These are phyloP conservation scores for Montipora cactus DNA, from an alignment of 64 coral and sea anemone species.

Conservation along the genomic window DNA sequence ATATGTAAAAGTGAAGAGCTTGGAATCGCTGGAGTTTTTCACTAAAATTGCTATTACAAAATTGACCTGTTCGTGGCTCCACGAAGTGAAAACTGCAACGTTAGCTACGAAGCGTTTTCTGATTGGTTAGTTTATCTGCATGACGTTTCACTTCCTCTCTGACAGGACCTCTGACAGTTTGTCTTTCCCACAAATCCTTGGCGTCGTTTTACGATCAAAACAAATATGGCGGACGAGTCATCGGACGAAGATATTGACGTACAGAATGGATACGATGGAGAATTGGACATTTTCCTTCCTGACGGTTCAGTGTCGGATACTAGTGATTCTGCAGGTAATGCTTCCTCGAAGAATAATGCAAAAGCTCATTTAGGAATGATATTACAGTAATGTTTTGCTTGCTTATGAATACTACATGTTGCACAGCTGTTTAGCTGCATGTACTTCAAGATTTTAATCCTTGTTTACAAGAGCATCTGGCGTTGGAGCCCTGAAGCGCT, in stretches of 20 bases:
- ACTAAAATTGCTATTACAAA: too few species aligned
- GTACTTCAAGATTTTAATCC: too few species aligned
- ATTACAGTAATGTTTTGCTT: neutral
- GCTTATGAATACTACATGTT: neutral
- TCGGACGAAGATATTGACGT: conserved; percentile 70
- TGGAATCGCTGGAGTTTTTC: neutral
- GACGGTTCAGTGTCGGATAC: conserved; percentile 49
- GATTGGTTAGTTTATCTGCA: conserved; percentile 73
- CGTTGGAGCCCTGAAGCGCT: too few species aligned
- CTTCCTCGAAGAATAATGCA: neutral
- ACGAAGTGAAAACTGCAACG: neutral
- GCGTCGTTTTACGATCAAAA: conserved; percentile 59
- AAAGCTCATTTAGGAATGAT: neutral
- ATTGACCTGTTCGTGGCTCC: neutral
- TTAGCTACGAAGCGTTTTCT: conserved; percentile 80
- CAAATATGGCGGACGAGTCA: conserved; percentile 95
- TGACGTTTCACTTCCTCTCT: neutral
- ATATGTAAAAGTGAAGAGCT: neutral
- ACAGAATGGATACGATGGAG: conserved; percentile 87
- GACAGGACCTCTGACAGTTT: neutral
- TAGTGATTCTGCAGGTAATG: conserved; percentile 56
- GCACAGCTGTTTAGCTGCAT: neutral
- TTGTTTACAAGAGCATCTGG: too few species aligned
- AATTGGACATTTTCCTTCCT: conserved; percentile 52
- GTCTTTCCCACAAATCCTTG: conserved; percentile 65